Evolutionary conservation across 2,797 vertebrate genomes (phyloP).

Genomic region (Sarcophilus harrisii): DNA sequence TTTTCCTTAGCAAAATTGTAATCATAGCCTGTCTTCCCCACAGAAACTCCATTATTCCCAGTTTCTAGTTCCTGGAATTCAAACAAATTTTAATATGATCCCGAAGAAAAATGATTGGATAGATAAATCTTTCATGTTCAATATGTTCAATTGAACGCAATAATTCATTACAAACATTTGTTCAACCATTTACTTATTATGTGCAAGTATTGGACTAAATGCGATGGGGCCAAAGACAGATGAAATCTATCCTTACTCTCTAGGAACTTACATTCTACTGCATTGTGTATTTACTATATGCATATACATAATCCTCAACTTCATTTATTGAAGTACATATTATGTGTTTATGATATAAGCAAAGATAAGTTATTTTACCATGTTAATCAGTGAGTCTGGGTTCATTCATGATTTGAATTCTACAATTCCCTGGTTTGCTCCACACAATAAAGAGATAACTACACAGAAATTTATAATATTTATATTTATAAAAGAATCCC

Average conservation of each 20-base stretch:
- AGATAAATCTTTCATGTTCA: neutral
- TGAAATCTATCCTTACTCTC: neutral
- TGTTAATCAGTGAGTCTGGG: neutral
- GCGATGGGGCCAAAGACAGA: neutral
- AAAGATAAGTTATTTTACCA: neutral
- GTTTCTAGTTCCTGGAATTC: neutral
- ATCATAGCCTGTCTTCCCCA: neutral
- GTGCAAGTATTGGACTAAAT: neutral
- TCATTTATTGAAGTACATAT: neutral
- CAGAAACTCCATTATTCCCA: neutral
- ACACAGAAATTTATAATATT: conserved; percentile 50
- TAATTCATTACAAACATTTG: neutral
- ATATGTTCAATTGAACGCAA: neutral
- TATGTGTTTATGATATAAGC: neutral
- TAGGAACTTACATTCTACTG: neutral
- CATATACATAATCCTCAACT: neutral
- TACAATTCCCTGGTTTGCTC: neutral
- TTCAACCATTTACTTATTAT: neutral
- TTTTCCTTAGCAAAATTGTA: neutral
- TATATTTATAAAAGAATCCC: conserved; percentile 40
- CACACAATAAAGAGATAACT: conserved; percentile 65
- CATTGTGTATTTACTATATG: neutral
- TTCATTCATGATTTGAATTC: neutral
- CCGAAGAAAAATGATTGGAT: neutral
- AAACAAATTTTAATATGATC: neutral